Conservation (phyloP, 2,113 vertebrate genomes). For the Megaptera novaeangliae region DNA sequence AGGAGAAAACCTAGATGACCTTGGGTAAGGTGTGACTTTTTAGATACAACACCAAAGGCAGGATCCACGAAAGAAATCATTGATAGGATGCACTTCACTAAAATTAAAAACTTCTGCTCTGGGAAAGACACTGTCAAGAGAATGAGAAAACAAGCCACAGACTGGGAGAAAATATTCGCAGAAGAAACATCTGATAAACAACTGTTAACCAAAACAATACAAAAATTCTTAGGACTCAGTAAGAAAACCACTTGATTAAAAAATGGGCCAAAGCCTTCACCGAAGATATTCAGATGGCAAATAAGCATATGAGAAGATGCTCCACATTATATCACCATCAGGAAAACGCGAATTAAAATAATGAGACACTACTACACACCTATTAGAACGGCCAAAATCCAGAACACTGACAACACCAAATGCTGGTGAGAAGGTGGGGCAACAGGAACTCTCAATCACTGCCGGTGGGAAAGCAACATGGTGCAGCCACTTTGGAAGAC, state of each 20-base stretch:
- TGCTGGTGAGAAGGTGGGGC: too few species aligned
- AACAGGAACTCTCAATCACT: neutral
- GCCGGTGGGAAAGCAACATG: accelerated
- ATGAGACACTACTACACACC: neutral
- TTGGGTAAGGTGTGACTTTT: neutral
- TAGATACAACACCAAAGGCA: neutral
- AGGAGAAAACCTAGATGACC: neutral
- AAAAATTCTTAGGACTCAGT: neutral
- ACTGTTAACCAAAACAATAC: neutral
- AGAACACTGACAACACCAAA: neutral
- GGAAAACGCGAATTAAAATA: neutral
- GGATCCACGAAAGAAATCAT: neutral
- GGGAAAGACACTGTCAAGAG: neutral
- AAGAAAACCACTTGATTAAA: neutral
- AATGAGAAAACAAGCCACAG: neutral
- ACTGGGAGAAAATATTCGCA: neutral
- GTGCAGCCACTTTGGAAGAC: neutral
- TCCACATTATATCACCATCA: neutral
- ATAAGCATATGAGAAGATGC: neutral
- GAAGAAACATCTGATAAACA: neutral
- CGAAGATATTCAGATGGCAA: neutral
- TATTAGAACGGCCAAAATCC: neutral
- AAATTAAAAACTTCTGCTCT: neutral
- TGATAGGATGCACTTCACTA: neutral
- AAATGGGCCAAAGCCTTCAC: neutral